Percentiles rank a stretch among this genome's conserved stretches.
phyloP scores from a whole-genome alignment of 2,113 vertebrate genomes.

The Dasyprocta punctata region DNA sequence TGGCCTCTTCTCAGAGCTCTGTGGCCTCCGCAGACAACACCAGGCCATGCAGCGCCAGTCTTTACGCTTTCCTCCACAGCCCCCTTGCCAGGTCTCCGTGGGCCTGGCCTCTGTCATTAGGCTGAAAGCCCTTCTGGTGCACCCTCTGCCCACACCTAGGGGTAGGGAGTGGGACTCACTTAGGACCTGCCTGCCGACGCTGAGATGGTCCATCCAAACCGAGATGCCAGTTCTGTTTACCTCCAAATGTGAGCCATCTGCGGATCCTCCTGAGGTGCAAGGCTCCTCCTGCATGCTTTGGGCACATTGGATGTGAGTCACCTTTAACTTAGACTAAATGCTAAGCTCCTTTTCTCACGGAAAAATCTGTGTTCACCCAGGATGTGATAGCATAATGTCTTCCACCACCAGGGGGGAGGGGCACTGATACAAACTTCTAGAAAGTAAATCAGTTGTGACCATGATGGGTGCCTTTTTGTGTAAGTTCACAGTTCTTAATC shows the following conservation, averaged over 20 bases:
- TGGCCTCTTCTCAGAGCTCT: not conserved
- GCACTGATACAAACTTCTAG: not conserved
- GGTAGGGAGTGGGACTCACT: not conserved
- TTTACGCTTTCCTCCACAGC: no score
- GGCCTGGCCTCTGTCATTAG: not conserved
- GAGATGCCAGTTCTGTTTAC: not conserved
- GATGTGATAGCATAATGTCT: not conserved
- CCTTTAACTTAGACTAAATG: not conserved
- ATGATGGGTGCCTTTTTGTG: not conserved
- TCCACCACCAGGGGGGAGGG: not conserved
- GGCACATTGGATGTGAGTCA: not conserved
- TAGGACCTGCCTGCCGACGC: not conserved
- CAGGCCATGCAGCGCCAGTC: not conserved
- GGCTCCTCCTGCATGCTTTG: not conserved
- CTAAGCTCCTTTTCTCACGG: not conserved
- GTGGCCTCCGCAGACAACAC: accelerated
- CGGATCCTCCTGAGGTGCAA: not conserved
- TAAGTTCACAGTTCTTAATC: not conserved
- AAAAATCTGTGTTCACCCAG: not conserved
- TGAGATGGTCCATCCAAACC: not conserved
- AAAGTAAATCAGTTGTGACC: not conserved
- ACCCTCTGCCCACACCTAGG: not conserved
- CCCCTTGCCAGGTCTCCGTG: not conserved
- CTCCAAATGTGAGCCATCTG: not conserved
- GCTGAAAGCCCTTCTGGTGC: not conserved